Percentiles rank a stretch among this genome's conserved stretches.
Conservation (phyloP, 2,888 invertebrate species). For the Chymomyza caudatula region DNA sequence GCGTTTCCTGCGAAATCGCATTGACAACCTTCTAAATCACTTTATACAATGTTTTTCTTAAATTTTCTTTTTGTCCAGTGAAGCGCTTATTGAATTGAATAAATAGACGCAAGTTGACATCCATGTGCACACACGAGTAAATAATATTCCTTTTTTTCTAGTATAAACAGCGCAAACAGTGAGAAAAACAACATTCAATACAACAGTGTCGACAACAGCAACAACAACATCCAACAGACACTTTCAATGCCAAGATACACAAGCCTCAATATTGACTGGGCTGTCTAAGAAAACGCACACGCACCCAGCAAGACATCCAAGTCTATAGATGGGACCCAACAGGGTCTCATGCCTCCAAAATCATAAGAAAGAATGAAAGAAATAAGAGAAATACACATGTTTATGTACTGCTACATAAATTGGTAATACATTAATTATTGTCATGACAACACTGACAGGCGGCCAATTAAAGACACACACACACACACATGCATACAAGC, state of each 20-base stretch:
- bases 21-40: neutral
- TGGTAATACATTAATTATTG: slow-evolving; percentile 66
- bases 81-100: neutral
- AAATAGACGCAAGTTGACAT: neutral
- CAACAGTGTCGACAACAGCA: neutral
- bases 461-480: slow-evolving; percentile 59
- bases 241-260: slow-evolving; percentile 54
- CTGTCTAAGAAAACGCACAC: neutral
- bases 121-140: neutral
- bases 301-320: neutral
- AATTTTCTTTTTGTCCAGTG: neutral
- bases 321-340: neutral
- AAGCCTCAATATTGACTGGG: slow-evolving; percentile 2
- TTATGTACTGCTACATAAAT: slow-evolving; percentile 40
- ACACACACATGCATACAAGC: neutral
- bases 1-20: neutral
- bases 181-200: neutral
- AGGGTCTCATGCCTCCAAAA: neutral
- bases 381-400: slow-evolving; percentile 40
- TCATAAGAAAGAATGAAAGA: neutral
- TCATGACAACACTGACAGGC: slow-evolving; percentile 70
- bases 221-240: slow-evolving; percentile 23
- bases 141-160: neutral
- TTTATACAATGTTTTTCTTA: neutral
- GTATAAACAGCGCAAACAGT: neutral